Percentiles rank a stretch among this genome's conserved stretches.
These are phyloP conservation scores for Psylliodes chrysocephalus DNA, from an alignment of 2,888 invertebrate genomes.

Conservation along the genomic window DNA sequence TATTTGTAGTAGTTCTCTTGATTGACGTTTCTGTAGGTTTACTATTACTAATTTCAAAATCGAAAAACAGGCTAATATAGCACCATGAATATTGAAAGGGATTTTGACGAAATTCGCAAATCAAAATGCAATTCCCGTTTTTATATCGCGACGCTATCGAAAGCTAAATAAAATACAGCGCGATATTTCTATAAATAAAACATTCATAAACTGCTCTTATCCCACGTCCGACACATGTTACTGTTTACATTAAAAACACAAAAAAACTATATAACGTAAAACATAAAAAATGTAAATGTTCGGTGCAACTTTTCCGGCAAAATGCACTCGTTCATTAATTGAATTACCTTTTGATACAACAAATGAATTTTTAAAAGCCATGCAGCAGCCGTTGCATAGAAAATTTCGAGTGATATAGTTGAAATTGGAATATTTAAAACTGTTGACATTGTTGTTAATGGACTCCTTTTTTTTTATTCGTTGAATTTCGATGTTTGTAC, in stretches of 20 bases:
- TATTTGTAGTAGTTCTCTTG: too few relatives aligned
- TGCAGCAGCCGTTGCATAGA: not conserved
- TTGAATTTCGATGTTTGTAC: constrained; percentile 28
- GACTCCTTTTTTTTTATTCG: constrained; percentile 33
- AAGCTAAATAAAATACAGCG: too few relatives aligned
- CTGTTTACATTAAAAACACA: not conserved
- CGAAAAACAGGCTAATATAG: too few relatives aligned
- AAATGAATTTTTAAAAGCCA: constrained; percentile 11
- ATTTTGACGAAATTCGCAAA: too few relatives aligned
- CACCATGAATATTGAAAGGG: too few relatives aligned
- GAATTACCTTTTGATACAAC: constrained; percentile 13
- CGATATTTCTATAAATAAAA: constrained; percentile 10
- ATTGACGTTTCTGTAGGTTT: too few relatives aligned
- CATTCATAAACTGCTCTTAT: constrained; percentile 7
- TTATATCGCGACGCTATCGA: not conserved
- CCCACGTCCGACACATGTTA: constrained; percentile 1
- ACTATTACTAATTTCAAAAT: too few relatives aligned
- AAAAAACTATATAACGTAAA: not conserved
- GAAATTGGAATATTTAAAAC: constrained; percentile 12
- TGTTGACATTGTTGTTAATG: constrained; percentile 30
- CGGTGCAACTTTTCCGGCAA: not conserved
- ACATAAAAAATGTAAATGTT: not conserved
- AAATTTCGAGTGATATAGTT: constrained; percentile 12
- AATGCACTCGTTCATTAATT: constrained; percentile 9
- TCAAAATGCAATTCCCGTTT: too few relatives aligned